phyloP scores from a whole-genome alignment of 1,140 invertebrate genomes.

The Batillaria attramentaria region DNA sequence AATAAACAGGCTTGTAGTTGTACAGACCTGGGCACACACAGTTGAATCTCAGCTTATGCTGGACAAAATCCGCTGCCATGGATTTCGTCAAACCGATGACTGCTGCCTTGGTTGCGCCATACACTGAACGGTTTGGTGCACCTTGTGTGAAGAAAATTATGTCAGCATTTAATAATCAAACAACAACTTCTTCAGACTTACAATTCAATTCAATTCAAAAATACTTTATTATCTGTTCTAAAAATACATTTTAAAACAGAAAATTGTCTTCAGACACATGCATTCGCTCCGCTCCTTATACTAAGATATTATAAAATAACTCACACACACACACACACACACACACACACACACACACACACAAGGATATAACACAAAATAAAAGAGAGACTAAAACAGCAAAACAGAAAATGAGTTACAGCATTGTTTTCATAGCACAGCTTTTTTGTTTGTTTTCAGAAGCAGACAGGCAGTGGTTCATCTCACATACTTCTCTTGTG shows the following conservation, averaged over 20 bases:
- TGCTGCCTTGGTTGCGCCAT: slow-evolving; percentile 72
- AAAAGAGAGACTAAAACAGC: too few species aligned
- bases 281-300: too few species aligned
- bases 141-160: not conserved
- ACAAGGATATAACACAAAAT: too few species aligned
- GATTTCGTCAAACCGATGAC: slow-evolving; percentile 73
- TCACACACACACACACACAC: not conserved
- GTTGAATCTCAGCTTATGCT: slow-evolving; percentile 69
- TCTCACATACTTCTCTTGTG: too few species aligned
- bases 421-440: too few species aligned
- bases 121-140: slow-evolving; percentile 68
- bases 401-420: too few species aligned
- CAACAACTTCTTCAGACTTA: not conserved
- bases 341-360: slow-evolving; percentile 28
- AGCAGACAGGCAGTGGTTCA: too few species aligned
- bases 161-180: not conserved
- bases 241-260: not conserved
- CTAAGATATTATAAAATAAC: not conserved
- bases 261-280: not conserved
- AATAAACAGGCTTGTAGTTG: not conserved
- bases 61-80: slow-evolving; percentile 69
- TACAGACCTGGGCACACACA: slow-evolving; percentile 70
- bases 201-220: not conserved
- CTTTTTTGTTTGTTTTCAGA: too few species aligned
- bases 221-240: not conserved